A percentile compares a stretch with the other conserved stretches of the same genome.
Conservation (phyloP, 1,140 invertebrate genomes). For the Apis mellifera region DNA sequence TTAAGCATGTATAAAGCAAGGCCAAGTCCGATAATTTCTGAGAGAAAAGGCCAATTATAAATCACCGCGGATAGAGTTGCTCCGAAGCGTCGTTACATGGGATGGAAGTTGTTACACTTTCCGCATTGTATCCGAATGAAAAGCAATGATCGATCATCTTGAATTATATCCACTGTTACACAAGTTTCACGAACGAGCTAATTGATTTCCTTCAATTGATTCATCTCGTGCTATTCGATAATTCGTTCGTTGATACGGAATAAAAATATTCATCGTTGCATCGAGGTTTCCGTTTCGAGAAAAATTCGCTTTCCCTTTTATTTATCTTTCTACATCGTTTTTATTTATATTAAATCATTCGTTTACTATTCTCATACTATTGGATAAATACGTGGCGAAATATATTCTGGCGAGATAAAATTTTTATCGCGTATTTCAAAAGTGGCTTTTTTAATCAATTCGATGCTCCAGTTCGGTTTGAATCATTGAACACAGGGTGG, state of each 20-base stretch:
- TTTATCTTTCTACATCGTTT: no score
- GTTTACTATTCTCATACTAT: no score
- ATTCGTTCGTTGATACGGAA: neutral
- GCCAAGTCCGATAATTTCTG: neutral
- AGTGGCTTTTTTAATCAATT: neutral
- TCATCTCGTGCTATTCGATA: neutral
- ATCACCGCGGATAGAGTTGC: neutral
- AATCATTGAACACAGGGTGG: neutral
- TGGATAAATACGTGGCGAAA: no score
- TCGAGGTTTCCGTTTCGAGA: no score
- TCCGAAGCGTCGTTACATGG: no score
- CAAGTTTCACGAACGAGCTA: neutral
- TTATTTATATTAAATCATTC: no score
- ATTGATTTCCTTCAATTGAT: neutral
- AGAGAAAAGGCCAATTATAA: neutral
- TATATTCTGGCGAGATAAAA: no score
- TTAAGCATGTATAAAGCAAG: neutral
- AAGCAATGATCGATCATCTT: conserved; percentile 1
- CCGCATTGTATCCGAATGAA: conserved; percentile 2
- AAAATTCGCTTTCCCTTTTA: no score
- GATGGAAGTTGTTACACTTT: neutral
- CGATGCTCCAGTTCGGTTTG: neutral
- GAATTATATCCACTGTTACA: neutral
- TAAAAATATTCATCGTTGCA: neutral
- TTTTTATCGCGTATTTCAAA: neutral